Percentiles rank a stretch among this genome's conserved stretches.
Conservation (phyloP, 1,140 invertebrate genomes). For the Nasonia giraulti region DNA sequence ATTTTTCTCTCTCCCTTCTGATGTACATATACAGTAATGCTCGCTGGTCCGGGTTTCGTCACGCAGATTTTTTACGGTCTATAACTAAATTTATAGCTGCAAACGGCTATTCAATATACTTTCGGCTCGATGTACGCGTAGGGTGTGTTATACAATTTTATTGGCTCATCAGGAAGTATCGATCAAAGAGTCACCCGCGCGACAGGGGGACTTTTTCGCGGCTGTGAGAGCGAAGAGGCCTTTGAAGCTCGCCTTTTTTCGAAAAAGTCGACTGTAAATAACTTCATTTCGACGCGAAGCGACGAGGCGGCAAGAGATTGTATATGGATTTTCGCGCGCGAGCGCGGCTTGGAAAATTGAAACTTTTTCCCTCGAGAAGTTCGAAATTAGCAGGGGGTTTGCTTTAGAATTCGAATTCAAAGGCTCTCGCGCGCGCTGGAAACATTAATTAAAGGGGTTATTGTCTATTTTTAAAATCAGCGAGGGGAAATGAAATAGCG, state of each 20-base stretch:
- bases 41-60: neutral
- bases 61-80: slow-evolving; percentile 17
- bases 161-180: neutral
- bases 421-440: no score
- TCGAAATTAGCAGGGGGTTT: no score
- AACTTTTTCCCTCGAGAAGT: neutral
- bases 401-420: no score
- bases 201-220: neutral
- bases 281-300: neutral
- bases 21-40: neutral
- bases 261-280: neutral
- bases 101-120: neutral
- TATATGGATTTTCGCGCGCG: neutral
- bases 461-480: no score
- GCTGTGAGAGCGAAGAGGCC: no score
- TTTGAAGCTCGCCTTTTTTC: no score
- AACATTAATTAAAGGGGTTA: no score
- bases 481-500: no score
- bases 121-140: neutral
- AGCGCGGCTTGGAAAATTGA: neutral
- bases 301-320: neutral
- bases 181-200: no score
- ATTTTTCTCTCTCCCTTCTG: neutral
- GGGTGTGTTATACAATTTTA: neutral
- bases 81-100: slow-evolving; percentile 2